Base-by-base conservation (phyloP, 2,113 vertebrate species). In the Nettapus auritus region DNA sequence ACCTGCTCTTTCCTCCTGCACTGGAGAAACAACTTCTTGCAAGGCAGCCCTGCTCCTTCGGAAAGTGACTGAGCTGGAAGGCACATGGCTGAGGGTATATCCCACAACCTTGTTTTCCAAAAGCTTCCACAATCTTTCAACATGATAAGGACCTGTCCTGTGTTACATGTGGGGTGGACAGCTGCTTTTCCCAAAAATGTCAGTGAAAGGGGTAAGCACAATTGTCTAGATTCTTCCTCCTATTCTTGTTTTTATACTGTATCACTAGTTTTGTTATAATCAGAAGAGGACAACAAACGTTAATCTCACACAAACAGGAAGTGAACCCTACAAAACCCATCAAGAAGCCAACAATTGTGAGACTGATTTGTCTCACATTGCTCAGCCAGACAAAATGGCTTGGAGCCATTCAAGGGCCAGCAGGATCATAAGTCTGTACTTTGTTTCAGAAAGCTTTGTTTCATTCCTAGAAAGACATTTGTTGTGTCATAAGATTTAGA, bases 171-270 rank as follows among this genome's bases (percentile, higher is more conserved):
- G 20, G 12, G 5, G 40, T 42, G 50, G 19, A 9, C 40, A 86
- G 42, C 31, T 63, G 7, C 48, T 71, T 77, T 8, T 31, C 10
- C 40, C 4, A 1, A 3, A 4, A 80, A n/a, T 2, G 28, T 29
- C 12, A 31, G 0, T 1, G 80, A 60, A 23, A 81, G 23, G 36
- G 38, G 5, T 8, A 10, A 76, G 23, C 10, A 80, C n/a, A 50
- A 26, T 3, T 6, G 13, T 18, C 46, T 25, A 29, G 26, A 55
- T 52, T 5, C 1, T 52, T 63, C 28, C 59, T 75, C 20, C 15
- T 2, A 17, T 36, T n/a, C 38, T 71, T 55, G 11, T 3, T 86
- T n/a, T 42, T 8, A 1, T 3, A 20, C 6, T 6, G 0, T 0
- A 5, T 12, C 21, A 5, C 2, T 50, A 22, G 5, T 15, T 16